A percentile compares a stretch with the other conserved stretches of the same genome.
Evolutionary conservation across 1,140 invertebrate species (phyloP).

Genomic region (Eupeodes corollae): DNA sequence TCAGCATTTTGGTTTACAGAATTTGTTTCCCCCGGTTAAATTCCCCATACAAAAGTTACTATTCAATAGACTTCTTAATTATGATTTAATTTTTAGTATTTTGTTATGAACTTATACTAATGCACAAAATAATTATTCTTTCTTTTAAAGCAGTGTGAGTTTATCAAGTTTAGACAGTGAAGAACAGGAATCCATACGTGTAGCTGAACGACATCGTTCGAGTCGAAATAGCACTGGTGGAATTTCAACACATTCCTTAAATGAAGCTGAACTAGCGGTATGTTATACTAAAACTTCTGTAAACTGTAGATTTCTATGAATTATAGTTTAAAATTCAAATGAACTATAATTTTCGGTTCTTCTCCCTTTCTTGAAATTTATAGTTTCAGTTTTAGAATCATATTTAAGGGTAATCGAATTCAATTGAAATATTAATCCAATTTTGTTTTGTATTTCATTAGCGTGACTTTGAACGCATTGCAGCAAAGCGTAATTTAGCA

Average conservation of each 20-base stretch:
- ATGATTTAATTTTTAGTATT: neutral
- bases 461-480: slow-evolving; percentile 48
- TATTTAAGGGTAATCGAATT: slow-evolving; percentile 3
- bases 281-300: no score
- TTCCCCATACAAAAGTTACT: neutral
- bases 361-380: slow-evolving; percentile 3
- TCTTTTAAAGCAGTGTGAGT: slow-evolving; percentile 25
- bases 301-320: no score
- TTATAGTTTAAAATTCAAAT: neutral
- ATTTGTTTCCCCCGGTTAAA: no score
- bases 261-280: slow-evolving; percentile 72
- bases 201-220: slow-evolving; percentile 36
- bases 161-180: slow-evolving; percentile 46
- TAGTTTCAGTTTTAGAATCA: neutral
- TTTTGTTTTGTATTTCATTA: slow-evolving; percentile 13
- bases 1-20: no score
- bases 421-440: neutral
- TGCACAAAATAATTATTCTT: neutral
- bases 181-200: slow-evolving; percentile 39
- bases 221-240: slow-evolving; percentile 45
- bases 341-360: slow-evolving; percentile 6
- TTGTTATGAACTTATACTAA: neutral
- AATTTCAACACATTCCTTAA: slow-evolving; percentile 70
- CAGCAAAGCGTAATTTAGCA: slow-evolving; percentile 45
- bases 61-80: neutral